Evolutionary conservation across 2,113 vertebrate species (phyloP), one percentile per base, ranked within the genome.

Genomic region (Salvelinus fontinalis): DNA sequence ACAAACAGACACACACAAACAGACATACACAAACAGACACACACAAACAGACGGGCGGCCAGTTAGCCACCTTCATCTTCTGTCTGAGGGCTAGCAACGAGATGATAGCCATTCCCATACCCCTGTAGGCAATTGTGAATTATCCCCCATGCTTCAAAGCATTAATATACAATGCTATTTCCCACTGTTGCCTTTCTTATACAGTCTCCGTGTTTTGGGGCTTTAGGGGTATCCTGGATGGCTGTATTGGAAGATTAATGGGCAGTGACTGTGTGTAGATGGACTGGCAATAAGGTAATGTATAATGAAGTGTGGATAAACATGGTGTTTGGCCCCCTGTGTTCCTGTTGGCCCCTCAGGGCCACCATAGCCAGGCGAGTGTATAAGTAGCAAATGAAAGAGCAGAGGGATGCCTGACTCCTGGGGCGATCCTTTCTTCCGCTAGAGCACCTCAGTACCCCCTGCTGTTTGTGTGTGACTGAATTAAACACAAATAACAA

Each of bases 81-180:
- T 57, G 51, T 70, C 78, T 72, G 14, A 3, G 29, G 80, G 77
- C 74, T 64, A 51, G 54, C n/a, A 14, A 48, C 9, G 70, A 24
- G 79, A 81, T 74, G 51, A 54, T 70, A 31, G 69, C 75, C 18
- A 71, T 77, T 77, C 79, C 86, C 26, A 59, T 60, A 60, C 72
- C 79, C 78, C 84, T 75, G 87, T 83, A 72, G 80, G 83, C 77
- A 76, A 48, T 59, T 79, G 84, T 87, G 82, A 87, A 79, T 89
- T 77, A 84, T 79, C 73, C 83, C 49, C 79, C 79, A 75, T 26
- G 67, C 78, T 79, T 84, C 79, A 85, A 75, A 87, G 82, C 78
- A 70, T 80, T 77, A 62, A 73, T 39, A 79, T 72, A 44, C 80
- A 49, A 79, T 39, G 31, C 75, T 73, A 80, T 80, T 83, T 79